Conservation (phyloP, 2,888 invertebrate genomes). For the Baccha elongata region DNA sequence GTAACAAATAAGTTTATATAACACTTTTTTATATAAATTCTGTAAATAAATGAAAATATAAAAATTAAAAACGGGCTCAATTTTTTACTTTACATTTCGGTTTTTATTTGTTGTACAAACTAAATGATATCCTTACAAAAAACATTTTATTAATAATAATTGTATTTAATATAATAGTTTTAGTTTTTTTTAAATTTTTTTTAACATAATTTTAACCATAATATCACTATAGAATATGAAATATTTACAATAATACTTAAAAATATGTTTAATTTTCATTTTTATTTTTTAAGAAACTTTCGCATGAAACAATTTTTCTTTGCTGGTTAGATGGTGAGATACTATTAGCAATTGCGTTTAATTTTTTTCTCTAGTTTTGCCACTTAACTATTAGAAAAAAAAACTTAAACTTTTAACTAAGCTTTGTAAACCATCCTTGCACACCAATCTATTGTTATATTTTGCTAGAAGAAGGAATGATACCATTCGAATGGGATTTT, state of each 20-base stretch:
- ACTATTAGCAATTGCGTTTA: conserved; percentile 51
- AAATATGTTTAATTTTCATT: conserved; percentile 33
- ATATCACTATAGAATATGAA: conserved; percentile 74
- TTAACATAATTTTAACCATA: conserved; percentile 72
- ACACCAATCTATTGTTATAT: not conserved
- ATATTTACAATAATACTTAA: conserved; percentile 73
- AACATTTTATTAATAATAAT: conserved; percentile 69
- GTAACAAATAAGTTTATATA: conserved; percentile 51
- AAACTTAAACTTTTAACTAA: conserved; percentile 44
- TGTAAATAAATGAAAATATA: conserved; percentile 13
- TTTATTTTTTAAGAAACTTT: conserved; percentile 52
- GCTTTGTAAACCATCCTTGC: conserved; percentile 47
- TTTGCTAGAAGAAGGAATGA: conserved; percentile 50
- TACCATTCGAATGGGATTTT: conserved; percentile 64
- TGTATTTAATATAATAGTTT: conserved; percentile 65
- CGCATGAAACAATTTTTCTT: conserved; percentile 50
- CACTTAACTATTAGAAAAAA: conserved; percentile 52
- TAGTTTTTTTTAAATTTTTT: conserved; percentile 48
- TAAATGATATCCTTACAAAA: conserved; percentile 74
- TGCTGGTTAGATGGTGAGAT: conserved; percentile 54
- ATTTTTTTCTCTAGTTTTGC: conserved; percentile 55
- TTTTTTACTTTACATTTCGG: conserved; percentile 71
- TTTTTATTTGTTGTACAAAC: conserved; percentile 73
- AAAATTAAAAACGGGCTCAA: conserved; percentile 1
- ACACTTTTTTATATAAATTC: conserved; percentile 23